phyloP scores from a whole-genome alignment of 2,797 vertebrate species.

The Lithobates sylvaticus region DNA sequence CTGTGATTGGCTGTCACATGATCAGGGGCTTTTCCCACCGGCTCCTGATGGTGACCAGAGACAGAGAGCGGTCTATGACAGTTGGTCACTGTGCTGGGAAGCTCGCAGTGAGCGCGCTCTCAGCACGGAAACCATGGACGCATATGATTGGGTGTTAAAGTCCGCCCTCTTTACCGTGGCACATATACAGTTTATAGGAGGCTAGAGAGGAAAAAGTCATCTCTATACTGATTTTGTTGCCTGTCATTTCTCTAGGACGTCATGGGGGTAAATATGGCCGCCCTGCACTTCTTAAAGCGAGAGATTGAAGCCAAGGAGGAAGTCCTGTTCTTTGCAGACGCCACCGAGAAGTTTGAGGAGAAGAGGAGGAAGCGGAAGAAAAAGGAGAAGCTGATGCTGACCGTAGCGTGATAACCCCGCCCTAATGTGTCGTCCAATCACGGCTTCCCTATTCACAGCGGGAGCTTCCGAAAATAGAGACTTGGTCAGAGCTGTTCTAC shows the following conservation, averaged over 20 bases:
- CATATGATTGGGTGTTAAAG: no score
- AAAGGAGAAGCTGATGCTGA: slow-evolving; percentile 86
- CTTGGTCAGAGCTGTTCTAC: not conserved
- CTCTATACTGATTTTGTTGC: not conserved
- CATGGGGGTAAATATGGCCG: slow-evolving; percentile 93
- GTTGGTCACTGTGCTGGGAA: no score
- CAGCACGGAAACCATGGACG: no score
- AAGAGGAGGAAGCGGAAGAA: slow-evolving; percentile 90
- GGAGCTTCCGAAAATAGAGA: not conserved
- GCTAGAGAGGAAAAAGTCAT: no score
- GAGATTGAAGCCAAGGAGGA: slow-evolving; percentile 93
- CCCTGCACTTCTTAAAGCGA: slow-evolving; percentile 89
- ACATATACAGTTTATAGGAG: no score
- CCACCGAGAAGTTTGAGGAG: slow-evolving; percentile 85
- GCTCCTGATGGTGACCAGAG: no score
- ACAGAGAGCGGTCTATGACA: no score
- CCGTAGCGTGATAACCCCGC: slow-evolving; percentile 68
- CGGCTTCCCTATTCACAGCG: not conserved
- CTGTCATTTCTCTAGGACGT: slow-evolving; percentile 79
- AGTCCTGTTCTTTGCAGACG: slow-evolving; percentile 92
- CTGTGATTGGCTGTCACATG: no score
- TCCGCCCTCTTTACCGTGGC: no score
- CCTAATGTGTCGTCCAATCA: not conserved
- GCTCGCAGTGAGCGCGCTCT: no score
- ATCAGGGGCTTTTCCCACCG: no score